Evolutionary conservation across 92 coral and sea anemone species (phyloP).

Genomic region (Palythoa grandiflora): DNA sequence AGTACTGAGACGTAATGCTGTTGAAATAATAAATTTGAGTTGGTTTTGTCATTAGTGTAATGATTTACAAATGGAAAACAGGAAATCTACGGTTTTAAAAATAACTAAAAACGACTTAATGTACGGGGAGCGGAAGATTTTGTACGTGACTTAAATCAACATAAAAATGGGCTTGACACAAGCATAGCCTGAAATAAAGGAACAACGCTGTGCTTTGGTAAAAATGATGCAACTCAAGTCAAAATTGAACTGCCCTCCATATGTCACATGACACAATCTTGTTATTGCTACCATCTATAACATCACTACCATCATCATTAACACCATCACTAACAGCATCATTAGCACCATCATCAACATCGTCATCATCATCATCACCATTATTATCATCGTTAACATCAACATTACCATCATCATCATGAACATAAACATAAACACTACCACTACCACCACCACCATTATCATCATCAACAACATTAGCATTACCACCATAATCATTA

Average conservation of each 20-base stretch:
- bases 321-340: background rate
- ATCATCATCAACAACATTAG: background rate
- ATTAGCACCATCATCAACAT: no score
- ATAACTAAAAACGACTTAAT: no score
- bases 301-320: background rate
- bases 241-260: no score
- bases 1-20: slow-evolving; percentile 87
- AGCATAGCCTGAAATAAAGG: background rate
- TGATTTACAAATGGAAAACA: no score
- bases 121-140: no score
- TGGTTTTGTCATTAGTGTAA: no score
- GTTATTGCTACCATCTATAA: background rate
- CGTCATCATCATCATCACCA: background rate
- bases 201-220: no score
- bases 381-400: background rate
- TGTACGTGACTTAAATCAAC: no score
- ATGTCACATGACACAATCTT: background rate
- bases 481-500: background rate
- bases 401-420: background rate
- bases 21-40: background rate
- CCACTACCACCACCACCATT: background rate
- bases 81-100: no score
- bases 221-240: no score
- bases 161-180: no score
- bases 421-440: background rate